A percentile compares a stretch with the other conserved stretches of the same genome.
phyloP scores from a whole-genome alignment of 2,113 vertebrate species.

The Xyrauchen texanus region DNA sequence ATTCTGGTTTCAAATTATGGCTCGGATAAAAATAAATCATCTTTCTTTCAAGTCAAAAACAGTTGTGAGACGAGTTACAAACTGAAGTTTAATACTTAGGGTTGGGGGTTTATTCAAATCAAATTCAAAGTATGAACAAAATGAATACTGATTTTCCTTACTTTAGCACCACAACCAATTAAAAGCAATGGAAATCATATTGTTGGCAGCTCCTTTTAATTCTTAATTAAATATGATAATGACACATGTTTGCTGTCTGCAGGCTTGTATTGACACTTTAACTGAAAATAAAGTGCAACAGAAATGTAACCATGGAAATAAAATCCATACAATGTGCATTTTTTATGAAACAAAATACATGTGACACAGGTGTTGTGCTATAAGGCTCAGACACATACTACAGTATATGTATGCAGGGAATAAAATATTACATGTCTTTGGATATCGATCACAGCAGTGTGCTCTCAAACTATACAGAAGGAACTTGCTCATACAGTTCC shows the following conservation, averaged over 20 bases:
- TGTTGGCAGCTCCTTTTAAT: conserved; percentile 43
- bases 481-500: too few species aligned
- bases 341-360: neutral
- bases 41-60: too few species aligned
- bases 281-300: conserved; percentile 53
- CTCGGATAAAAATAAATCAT: too few species aligned
- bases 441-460: conserved; percentile 35
- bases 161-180: neutral
- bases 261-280: conserved; percentile 21
- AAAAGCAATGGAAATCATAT: neutral
- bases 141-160: too few species aligned
- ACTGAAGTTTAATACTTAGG: too few species aligned
- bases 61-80: too few species aligned
- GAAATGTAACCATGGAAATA: conserved; percentile 31
- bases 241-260: conserved; percentile 34
- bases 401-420: neutral
- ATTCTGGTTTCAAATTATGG: too few species aligned
- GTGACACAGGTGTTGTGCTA: conserved; percentile 21
- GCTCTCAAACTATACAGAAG: conserved; percentile 16
- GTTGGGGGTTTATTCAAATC: too few species aligned
- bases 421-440: conserved; percentile 21
- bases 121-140: neutral
- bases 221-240: conserved; percentile 35
- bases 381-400: conserved; percentile 28
- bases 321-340: conserved; percentile 6